Evolutionary conservation across 2,113 vertebrate species (phyloP), one percentile per base, ranked within the genome.

Genomic region (Rattus norvegicus): DNA sequence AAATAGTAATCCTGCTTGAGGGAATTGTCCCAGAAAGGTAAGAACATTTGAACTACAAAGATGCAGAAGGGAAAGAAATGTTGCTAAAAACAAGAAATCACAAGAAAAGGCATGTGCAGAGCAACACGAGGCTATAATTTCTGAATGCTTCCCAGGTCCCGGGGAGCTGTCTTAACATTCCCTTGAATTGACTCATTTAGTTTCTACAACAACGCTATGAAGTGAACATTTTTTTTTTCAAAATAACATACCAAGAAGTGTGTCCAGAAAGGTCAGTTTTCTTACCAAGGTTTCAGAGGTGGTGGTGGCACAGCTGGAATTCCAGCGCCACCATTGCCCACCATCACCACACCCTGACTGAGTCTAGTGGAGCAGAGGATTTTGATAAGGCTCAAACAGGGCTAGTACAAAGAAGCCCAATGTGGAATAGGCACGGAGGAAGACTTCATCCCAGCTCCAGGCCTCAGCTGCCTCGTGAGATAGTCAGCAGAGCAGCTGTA

Each of bases 321-420:
- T 88, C 85, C 26, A 86, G 11, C 49, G 26, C 3, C 26, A 70
- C 84, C 10, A 1, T 0, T 0, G 0, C 20, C 26, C 70, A 26
- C 63, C 1, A 19, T 28, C 63, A 20, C 80, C 20, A n/a, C 9
- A 9, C 14, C 26, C 54, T 47, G 6, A 54, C 49, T 28, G 77
- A 52, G 20, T 89, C 39, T 76, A 59, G 28, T 22, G 6, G 7
- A 33, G 5, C 33, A 83, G 14, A 28, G 1, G 14, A 2, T 36
- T 30, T 56, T 4, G 22, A 39, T 19, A n/a, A 1, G 20, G 10
- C 54, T 72, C 10, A 93, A 24, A 2, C 3, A 3, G 19, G 26
- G 14, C 33, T 7, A 36, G 0, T 36, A 4, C 28, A 39, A 91
- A 96, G 39, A 4, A 72, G 54, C 7, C 11, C 43, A 63, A 30